Evolutionary conservation across 2,113 vertebrate species (phyloP), one percentile per base, ranked within the genome.

Genomic region (Oryzias woworae): DNA sequence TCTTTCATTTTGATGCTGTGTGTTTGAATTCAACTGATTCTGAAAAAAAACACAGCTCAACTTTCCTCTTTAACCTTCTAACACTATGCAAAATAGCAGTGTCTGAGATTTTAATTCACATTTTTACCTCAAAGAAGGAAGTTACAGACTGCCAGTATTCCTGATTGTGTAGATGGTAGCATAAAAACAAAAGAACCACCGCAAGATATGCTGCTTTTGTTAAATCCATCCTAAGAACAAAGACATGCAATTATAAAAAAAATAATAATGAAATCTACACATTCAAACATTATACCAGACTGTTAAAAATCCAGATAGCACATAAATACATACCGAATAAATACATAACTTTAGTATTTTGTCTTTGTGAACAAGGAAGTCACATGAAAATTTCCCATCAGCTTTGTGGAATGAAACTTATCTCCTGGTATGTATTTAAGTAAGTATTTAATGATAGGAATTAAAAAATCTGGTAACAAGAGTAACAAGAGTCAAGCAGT

Each of bases 221-320:
- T 42, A 68, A 62, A 0, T 49, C 22, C 82, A 84, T 84, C 49
- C 31, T 4, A 3, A 53, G 62, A 73, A 20, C 4, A 81, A 4
- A 55, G 48, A 53, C 0, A 36, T 36, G 8, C 36, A 36, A 36
- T 36, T 3, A 36, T 12, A 36, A 10, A 36, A 12, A 2, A 36
- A 36, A 12, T 36, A 36, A 36, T 36, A 3, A 36, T 2, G 12
- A 8, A 36, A 36, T 36, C 12, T 12, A 12, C 3, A 36, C 8
- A 36, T 36, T 12, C 8, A 36, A 12, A 12, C 12, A 36, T 36
- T 10, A 12, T 13, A 36, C 12, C 8, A 36, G 8, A 36, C 8
- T 2, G 36, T 36, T 36, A 36, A 36, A 10, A 36, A 36, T 36
- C 36, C 8, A 36, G 8, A 3, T 36, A 36, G 8, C 36, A 36